Base-by-base conservation (phyloP, 2,113 vertebrate species). In the Tylochromis polylepis region DNA sequence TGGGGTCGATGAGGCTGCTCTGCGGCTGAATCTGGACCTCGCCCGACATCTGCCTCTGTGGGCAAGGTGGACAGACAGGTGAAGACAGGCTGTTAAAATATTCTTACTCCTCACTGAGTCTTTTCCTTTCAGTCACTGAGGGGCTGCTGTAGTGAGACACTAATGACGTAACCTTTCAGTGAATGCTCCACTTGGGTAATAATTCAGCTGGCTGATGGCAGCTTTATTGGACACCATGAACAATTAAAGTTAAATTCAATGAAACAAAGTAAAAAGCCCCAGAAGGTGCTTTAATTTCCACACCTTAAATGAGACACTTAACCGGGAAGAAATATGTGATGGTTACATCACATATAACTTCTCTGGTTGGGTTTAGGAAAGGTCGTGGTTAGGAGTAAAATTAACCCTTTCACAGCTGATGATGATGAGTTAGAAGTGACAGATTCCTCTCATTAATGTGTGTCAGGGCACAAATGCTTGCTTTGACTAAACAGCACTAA, bases 21-120 rank as follows among this genome's bases (percentile, higher is more conserved):
- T 91, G 88, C 0, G 92, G 92, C 92, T 94, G 93, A 83, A 94
- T 59, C 79, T 77, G 93, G 80, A 95, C 89, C 90, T 96, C 94
- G 34, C 95, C 95, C 3, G 95, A 95, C 78, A 95, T 88, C 91
- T 95, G 95, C 72, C 95, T 92, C 95, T 96, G 88, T 12, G 31
- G 11, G 85, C 51, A n/a, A 41, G 80, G 83, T 1, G 1, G 41
- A 87, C 24, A 55, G 4, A 65, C 41, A 31, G 34, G 80, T 78
- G 41, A 49, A 22, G 53, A n/a, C 9, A 60, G 0, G 38, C 6
- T 34, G 36, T 16, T 58, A 24, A 67, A 53, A 3, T 38, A 34
- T 62, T 29, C 4, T 31, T 3, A 51, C 1, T 38, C 41, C 24
- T 83, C 22, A 20, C 60, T 36, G 11, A 27, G 14, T 11, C 8